These are phyloP conservation scores for Chaitophorus viminalis DNA, from an alignment of 2,888 invertebrate genomes.

Conservation along the genomic window DNA sequence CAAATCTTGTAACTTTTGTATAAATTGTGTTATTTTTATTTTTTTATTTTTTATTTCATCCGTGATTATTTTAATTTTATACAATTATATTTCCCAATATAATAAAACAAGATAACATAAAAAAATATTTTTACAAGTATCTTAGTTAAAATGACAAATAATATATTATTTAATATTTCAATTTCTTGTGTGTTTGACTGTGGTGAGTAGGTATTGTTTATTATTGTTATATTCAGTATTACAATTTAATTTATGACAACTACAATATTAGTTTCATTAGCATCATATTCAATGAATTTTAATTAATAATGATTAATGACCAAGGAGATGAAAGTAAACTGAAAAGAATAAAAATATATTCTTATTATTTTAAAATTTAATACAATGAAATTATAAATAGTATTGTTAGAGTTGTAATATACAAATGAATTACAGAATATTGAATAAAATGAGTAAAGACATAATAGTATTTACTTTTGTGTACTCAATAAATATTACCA, in stretches of 20 bases:
- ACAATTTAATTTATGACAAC: neutral
- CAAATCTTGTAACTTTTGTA: slow-evolving; percentile 28
- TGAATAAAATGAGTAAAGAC: slow-evolving; percentile 7
- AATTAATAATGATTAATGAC: slow-evolving; percentile 1
- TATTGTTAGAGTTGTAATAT: slow-evolving; percentile 29
- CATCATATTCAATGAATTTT: neutral
- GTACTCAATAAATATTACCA: neutral
- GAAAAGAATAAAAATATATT: neutral
- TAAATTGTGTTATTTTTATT: slow-evolving; percentile 18
- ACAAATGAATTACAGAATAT: neutral
- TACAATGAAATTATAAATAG: slow-evolving; percentile 21
- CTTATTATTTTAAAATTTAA: neutral
- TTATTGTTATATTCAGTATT: neutral
- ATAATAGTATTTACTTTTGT: slow-evolving; percentile 16
- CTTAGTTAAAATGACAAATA: slow-evolving; percentile 21
- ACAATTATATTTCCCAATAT: slow-evolving; percentile 39
- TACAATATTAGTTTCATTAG: neutral
- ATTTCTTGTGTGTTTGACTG: slow-evolving; percentile 43
- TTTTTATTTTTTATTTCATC: slow-evolving; percentile 38
- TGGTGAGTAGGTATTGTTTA: slow-evolving; percentile 45
- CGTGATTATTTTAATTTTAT: slow-evolving; percentile 36
- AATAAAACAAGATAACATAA: slow-evolving; percentile 14
- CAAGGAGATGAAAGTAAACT: neutral
- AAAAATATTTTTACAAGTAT: slow-evolving; percentile 40
- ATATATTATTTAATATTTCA: neutral